Conservation (phyloP, 2,797 vertebrate species). For the Decapterus maruadsi region DNA sequence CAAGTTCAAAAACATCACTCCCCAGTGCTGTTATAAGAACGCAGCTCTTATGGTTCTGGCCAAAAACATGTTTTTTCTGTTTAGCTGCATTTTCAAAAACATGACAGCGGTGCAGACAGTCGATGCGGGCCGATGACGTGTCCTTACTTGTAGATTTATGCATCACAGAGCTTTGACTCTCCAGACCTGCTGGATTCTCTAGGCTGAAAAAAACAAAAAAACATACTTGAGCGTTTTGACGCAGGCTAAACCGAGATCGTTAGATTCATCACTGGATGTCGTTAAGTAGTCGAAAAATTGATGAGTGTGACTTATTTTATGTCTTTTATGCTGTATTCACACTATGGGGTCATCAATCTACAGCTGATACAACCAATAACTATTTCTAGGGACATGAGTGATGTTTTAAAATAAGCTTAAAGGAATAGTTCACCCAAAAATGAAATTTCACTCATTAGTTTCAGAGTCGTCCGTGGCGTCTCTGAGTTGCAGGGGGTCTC, state of each 20-base stretch:
- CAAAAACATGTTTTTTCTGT: constrained; percentile 28
- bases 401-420: too few relatives aligned
- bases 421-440: too few relatives aligned
- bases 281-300: neutral
- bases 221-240: neutral
- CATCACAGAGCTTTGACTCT: constrained; percentile 9
- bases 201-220: too few relatives aligned
- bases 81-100: constrained; percentile 40
- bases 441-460: too few relatives aligned
- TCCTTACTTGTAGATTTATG: constrained; percentile 49
- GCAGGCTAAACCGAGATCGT: neutral
- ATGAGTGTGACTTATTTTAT: neutral
- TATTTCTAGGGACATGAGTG: neutral
- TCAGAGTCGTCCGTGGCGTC: too few relatives aligned
- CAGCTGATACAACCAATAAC: neutral
- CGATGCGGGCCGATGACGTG: constrained; percentile 57
- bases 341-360: neutral
- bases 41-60: neutral
- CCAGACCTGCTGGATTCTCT: neutral
- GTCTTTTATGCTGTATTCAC: neutral
- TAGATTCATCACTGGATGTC: neutral
- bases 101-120: constrained; percentile 26
- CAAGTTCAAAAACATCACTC: neutral
- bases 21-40: neutral
- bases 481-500: too few relatives aligned